phyloP scores from a whole-genome alignment of 1,140 invertebrate genomes.

The Vanessa tameamea region DNA sequence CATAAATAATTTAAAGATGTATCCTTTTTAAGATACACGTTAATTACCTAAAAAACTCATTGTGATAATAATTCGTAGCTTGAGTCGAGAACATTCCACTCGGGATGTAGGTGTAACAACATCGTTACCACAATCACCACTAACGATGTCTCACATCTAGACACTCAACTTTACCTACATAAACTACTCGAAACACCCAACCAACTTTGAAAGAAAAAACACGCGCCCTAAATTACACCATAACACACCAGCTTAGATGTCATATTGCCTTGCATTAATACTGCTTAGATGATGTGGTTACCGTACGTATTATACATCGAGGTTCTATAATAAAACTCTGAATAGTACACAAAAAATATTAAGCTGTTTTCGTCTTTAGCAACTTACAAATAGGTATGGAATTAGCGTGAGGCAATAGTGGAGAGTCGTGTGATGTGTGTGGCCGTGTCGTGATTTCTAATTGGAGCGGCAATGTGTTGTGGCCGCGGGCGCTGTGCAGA shows the following conservation, averaged over 20 bases:
- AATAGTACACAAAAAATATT: not conserved
- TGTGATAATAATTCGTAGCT: conserved; percentile 22
- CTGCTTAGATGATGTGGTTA: not conserved
- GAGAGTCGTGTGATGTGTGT: not conserved
- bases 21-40: conserved; percentile 10
- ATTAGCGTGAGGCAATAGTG: conserved; percentile 10
- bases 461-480: conserved; percentile 42
- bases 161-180: conserved; percentile 34
- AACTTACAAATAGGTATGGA: not conserved
- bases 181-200: conserved; percentile 21
- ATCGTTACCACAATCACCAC: conserved; percentile 41
- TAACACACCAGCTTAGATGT: not conserved
- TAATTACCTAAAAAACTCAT: conserved; percentile 36
- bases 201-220: not conserved
- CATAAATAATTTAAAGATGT: conserved; percentile 6
- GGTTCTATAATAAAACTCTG: conserved; percentile 22
- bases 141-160: conserved; percentile 40
- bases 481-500: conserved; percentile 43
- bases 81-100: conserved; percentile 35
- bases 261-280: conserved; percentile 12
- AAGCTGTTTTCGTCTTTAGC: conserved; percentile 18
- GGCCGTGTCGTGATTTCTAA: conserved; percentile 37
- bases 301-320: conserved; percentile 2
- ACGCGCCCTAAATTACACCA: conserved; percentile 9
- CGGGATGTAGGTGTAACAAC: conserved; percentile 35